Evolutionary conservation across 2,113 vertebrate species (phyloP).

Genomic region (Trochalopteron elliotii): DNA sequence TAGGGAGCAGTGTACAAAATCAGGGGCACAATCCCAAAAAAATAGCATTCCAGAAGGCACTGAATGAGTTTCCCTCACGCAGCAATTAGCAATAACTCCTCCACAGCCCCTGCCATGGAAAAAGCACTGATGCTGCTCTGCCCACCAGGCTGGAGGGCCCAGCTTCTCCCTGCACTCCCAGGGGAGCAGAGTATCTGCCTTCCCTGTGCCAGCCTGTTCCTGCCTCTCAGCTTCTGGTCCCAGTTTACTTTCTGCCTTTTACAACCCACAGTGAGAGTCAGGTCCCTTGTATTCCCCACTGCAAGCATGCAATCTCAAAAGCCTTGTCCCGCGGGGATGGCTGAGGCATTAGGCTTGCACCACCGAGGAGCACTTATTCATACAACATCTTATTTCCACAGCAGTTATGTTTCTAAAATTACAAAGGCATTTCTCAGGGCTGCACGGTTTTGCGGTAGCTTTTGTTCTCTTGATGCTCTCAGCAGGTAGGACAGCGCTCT

Average conservation of each 20-base stretch:
- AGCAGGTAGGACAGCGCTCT: neutral
- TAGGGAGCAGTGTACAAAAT: neutral
- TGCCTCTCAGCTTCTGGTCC: neutral
- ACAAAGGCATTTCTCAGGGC: neutral
- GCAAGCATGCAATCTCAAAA: neutral
- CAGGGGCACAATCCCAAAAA: neutral
- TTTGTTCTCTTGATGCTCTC: neutral
- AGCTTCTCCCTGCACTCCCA: neutral
- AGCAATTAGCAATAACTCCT: neutral
- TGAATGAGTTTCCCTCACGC: rapidly evolving
- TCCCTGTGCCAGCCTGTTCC: neutral
- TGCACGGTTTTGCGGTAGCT: neutral
- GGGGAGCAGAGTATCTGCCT: neutral
- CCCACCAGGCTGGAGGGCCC: neutral
- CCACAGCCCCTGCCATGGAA: neutral
- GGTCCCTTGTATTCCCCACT: neutral
- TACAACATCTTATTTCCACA: neutral
- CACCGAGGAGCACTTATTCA: neutral
- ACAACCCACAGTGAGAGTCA: neutral
- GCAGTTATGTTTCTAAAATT: neutral
- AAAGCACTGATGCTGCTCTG: neutral
- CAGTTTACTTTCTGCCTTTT: neutral
- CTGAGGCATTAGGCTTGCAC: neutral
- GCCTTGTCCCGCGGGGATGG: neutral
- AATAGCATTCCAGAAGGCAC: neutral